Base-by-base conservation (phyloP, 2,113 vertebrate species). In the Catharus bicknelli region DNA sequence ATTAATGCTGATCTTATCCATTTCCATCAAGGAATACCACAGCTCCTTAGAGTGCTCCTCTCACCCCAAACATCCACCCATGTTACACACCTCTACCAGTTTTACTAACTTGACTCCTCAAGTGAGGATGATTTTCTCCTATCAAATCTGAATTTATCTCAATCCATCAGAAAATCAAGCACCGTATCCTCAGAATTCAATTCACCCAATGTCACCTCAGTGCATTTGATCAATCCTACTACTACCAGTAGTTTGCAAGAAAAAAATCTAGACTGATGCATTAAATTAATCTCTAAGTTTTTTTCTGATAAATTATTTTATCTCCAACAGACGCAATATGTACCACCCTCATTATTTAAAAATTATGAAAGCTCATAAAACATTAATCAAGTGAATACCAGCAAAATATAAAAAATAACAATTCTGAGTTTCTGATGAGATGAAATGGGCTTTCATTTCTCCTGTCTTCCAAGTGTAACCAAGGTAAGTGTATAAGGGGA, bases 121-220 rank as follows among this genome's bases (percentile, higher is more conserved):
- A 62, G 30, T 6, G 16, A 73, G 11, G 19, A 91, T 16, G 2
- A 51, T 51, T 85, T 82, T 82, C 34, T 90, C 34, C 40, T 75
- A 16, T 18, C 38, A 87, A 72, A 66, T 58, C 22, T n/a, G 0
- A 34, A 68, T 30, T 83, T 43, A 66, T 12, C 13, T 61, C 54
- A 88, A 84, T 54, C 9, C 17, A 54, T 55, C 20, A 51, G 47
- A 64, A 6, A 29, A 81, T 11, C 43, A 92, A 92, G 50, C 5
- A 74, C 11, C 0, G 0, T 6, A 29, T 34, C 22, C 36, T 55
- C 0, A 0, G 26, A 66, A 59, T 30, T 13, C 3, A 0, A 67
- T 67, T 70, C 45, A 91, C 14, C 14, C 58, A 25, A 16, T 16
- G 12, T 23, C 27, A 82, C 11, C 32, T 67, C 54, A 82, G 23